Evolutionary conservation across 2,113 vertebrate species (phyloP).

Genomic region (Grammomys surdaster): DNA sequence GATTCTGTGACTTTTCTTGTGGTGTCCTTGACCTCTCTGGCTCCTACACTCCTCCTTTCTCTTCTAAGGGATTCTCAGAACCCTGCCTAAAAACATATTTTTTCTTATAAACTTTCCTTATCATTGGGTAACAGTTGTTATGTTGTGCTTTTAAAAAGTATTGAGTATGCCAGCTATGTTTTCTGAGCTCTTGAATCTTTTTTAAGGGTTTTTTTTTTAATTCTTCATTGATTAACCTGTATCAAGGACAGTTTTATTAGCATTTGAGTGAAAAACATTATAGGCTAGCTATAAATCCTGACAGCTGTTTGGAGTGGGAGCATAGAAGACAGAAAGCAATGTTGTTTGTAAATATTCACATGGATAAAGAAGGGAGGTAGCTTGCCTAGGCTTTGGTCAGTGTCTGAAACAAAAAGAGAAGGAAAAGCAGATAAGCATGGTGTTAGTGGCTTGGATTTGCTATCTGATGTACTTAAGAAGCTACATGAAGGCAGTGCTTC

Average conservation of each 20-base stretch:
- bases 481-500: neutral
- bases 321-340: neutral
- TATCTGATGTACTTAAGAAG: neutral
- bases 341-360: neutral
- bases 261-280: neutral
- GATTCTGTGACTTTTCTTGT: too few relatives aligned
- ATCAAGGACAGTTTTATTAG: neutral
- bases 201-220: neutral
- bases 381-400: neutral
- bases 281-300: neutral
- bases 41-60: too few relatives aligned
- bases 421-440: neutral
- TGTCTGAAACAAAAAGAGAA: neutral
- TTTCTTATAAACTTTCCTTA: neutral
- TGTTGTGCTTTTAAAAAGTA: constrained; percentile 4
- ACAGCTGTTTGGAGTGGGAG: neutral
- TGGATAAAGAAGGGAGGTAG: neutral
- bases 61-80: too few relatives aligned
- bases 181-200: neutral
- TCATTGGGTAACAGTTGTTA: neutral
- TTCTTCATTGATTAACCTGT: neutral
- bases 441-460: neutral
- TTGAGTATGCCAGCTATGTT: neutral
- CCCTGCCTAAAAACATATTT: too few relatives aligned
- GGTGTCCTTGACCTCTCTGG: too few relatives aligned